A percentile compares a stretch with the other conserved stretches of the same genome.
Conservation (phyloP, 2,888 invertebrate species). For the Seira sanloemensis region DNA sequence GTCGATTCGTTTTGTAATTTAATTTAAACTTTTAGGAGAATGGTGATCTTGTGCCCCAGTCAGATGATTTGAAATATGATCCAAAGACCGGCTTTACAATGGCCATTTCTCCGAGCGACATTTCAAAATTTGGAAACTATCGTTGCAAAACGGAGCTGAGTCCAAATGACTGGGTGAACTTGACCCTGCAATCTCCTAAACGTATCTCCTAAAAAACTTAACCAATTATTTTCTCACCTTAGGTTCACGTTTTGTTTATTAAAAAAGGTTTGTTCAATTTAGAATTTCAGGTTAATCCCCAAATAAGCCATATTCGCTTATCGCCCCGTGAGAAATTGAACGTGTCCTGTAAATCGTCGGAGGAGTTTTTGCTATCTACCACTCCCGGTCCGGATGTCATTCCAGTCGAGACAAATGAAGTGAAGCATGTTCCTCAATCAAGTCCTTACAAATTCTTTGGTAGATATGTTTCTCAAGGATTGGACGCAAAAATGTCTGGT, state of each 20-base stretch:
- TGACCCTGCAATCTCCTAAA: constrained; percentile 20
- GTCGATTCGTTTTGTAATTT: background rate
- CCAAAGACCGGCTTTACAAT: constrained; percentile 60
- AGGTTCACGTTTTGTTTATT: background rate
- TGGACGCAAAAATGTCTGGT: background rate
- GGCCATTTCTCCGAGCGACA: background rate
- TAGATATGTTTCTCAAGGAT: background rate
- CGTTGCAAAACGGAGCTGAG: constrained; percentile 38
- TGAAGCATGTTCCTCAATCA: background rate
- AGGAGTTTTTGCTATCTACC: constrained; percentile 21
- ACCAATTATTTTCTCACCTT: background rate
- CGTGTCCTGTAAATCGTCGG: constrained; percentile 22
- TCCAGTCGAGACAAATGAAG: constrained; percentile 30
- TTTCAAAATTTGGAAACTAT: constrained; percentile 9
- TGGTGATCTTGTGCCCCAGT: background rate
- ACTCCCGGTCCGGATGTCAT: background rate
- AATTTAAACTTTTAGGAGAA: background rate
- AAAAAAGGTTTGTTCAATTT: background rate
- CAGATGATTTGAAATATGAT: constrained; percentile 22
- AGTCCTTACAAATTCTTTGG: constrained; percentile 24
- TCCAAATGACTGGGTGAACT: constrained; percentile 21
- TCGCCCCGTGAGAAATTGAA: constrained; percentile 6
- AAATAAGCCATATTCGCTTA: constrained; percentile 2
- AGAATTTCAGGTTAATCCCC: constrained; percentile 28
- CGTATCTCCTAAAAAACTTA: background rate